Conservation (phyloP, 1,140 invertebrate species). For the Chlorops oryzae region DNA sequence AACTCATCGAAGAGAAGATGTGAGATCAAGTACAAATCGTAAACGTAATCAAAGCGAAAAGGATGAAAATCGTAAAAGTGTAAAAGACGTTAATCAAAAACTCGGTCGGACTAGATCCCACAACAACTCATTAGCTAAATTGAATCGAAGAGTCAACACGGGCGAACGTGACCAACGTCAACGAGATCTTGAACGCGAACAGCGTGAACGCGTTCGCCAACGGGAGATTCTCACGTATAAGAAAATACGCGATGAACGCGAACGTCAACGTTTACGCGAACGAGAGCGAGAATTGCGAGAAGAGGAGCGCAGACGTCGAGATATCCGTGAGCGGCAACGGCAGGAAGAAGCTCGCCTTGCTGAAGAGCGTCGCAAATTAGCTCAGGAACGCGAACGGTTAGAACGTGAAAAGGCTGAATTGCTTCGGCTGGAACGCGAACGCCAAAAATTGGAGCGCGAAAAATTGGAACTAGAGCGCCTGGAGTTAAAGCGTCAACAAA, state of each 20-base stretch:
- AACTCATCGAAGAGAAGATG: not conserved
- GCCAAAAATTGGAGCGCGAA: constrained; percentile 73
- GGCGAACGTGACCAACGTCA: constrained; percentile 37
- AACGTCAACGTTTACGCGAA: constrained; percentile 69
- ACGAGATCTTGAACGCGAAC: constrained; percentile 31
- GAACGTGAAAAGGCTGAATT: constrained; percentile 76
- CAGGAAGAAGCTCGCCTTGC: constrained; percentile 74
- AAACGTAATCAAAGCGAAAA: constrained; percentile 1
- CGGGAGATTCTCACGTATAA: constrained; percentile 43
- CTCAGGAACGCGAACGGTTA: constrained; percentile 67
- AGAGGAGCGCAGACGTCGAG: constrained; percentile 66
- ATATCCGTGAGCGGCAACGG: constrained; percentile 70
- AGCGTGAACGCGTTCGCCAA: constrained; percentile 23
- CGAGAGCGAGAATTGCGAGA: constrained; percentile 69
- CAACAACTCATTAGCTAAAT: too few relatives aligned
- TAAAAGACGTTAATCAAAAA: too few relatives aligned
- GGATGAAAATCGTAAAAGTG: too few relatives aligned
- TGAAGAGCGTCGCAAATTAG: constrained; percentile 69
- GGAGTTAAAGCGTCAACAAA: constrained; percentile 71
- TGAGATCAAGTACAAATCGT: not conserved
- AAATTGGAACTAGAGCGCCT: constrained; percentile 75
- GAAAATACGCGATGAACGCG: constrained; percentile 62
- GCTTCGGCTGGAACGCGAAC: constrained; percentile 70
- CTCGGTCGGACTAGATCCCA: too few relatives aligned
- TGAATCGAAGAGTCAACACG: not conserved